Evolutionary conservation across 2,113 vertebrate genomes (phyloP), one percentile per base, ranked within the genome.

Genomic region (Glaucidium brasilianum): DNA sequence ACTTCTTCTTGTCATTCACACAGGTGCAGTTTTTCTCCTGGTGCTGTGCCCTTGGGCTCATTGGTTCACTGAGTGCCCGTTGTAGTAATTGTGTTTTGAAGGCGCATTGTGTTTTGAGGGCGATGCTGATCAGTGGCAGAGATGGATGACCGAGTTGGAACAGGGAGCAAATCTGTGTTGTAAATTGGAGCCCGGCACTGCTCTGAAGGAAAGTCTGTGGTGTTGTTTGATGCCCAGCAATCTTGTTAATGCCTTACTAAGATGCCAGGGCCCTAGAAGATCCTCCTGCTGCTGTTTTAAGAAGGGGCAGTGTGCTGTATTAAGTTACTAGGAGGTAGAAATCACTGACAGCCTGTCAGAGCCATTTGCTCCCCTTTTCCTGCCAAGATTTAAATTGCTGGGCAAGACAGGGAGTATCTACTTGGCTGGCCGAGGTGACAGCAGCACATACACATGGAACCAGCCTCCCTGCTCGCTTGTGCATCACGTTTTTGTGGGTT

Each of bases 211-310:
- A 58, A 49, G 67, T 53, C 85, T 85, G 27, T 30, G 18, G 88
- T 47, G 91, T 53, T 52, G 25, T 85, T 80, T 73, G 88, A 62
- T 83, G 67, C 37, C 63, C 69, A 75, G 45, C 84, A 96, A 96
- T 96, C 89, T 87, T 91, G 96, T 95, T 96, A 94, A 95, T 95
- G 77, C 64, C 93, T 82, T 92, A 60, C 77, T 87, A 30, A 73
- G 87, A 96, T 96, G 90, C 87, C 94, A 92, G 66, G 68, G 58
- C 80, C 5, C 1, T 39, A 6, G 43, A 59, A 78, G 80, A 81
- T 92, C 77, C 59, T 95, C 35, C 84, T 80, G 56, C 68, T 92
- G 76, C 91, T 0, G 1, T 91, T 89, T 97, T 66, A 80, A 81
- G 94, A 92, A 69, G 60, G 41, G 9, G 23, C 59, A 15, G 39